Evolutionary conservation across 1,140 invertebrate genomes (phyloP).

Genomic region (Lysiphlebus fabarum): DNA sequence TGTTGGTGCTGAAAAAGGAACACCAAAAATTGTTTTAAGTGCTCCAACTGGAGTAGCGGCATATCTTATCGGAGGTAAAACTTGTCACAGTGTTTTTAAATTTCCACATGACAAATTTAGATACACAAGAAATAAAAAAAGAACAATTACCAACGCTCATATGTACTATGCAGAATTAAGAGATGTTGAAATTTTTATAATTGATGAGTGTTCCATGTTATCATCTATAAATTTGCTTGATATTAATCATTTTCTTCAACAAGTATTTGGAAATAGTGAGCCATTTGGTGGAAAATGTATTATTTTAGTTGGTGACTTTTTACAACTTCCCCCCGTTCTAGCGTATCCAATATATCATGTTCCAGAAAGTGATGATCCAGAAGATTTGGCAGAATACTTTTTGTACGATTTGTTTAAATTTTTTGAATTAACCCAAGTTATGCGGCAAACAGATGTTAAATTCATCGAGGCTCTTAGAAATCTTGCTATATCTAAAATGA

Average conservation of each 20-base stretch:
- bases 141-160: constrained; percentile 4
- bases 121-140: constrained; percentile 13
- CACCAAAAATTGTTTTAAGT: not conserved
- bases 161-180: constrained; percentile 17
- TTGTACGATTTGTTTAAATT: constrained; percentile 24
- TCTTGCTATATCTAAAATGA: constrained; percentile 21
- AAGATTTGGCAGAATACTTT: constrained; percentile 25
- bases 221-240: constrained; percentile 24
- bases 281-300: constrained; percentile 19
- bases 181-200: constrained; percentile 21
- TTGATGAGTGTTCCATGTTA: constrained; percentile 29
- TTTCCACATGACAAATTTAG: constrained; percentile 1
- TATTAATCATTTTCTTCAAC: constrained; percentile 1
- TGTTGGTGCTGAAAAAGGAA: not conserved
- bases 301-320: constrained; percentile 25
- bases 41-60: constrained; percentile 17
- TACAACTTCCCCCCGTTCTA: constrained; percentile 21
- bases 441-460: constrained; percentile 29
- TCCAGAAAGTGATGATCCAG: constrained; percentile 23
- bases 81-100: constrained; percentile 12
- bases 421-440: constrained; percentile 30
- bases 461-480: constrained; percentile 22
- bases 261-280: not conserved
- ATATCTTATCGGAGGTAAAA: constrained; percentile 13
- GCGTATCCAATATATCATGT: constrained; percentile 21